Evolutionary conservation across 2,113 vertebrate species (phyloP), one percentile per base, ranked within the genome.

Genomic region (Microcebus murinus): DNA sequence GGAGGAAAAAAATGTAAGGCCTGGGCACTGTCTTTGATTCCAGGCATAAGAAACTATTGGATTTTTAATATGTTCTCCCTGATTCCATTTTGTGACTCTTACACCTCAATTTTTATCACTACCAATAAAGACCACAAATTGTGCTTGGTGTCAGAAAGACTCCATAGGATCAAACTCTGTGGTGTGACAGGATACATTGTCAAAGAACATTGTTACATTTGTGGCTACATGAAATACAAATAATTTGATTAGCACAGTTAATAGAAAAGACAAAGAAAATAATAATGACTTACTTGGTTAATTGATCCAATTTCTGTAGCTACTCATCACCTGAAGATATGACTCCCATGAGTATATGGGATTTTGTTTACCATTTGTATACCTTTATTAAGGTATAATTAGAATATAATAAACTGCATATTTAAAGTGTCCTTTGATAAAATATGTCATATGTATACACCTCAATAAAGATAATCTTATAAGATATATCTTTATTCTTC

Each of bases 131-230:
- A 1, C 11, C 1, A 74, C 45, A 86, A 79, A 36, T 36, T 25
- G 5, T 71, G 2, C 4, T 48, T 59, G 18, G 8, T 90, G 4
- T 42, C n/a, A 86, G 21, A 91, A 89, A 55, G 4, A 4, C 39
- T 52, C 10, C 80, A 6, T 23, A 27, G 1, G 71, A 8, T 50
- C 61, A 79, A 18, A 48, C 31, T 91, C 52, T 89, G 29, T 52
- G 13, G 11, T 57, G 11, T 68, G 23, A 83, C 0, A 1, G 10
- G 36, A 34, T 42, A 57, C 0, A 3, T 1, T 23, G 14, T 70
- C 50, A 21, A 68, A 92, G 27, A 70, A 84, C 23, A 31, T 27
- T 50, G 12, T 27, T 50, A 39, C 7, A 9, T 45, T 4, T 48
- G 20, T 42, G 15, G 31, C 10, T 31, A 21, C 55, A 4, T 42